Base-by-base conservation (phyloP, 2,888 invertebrate species). In the Rhaphigaster nebulosa region DNA sequence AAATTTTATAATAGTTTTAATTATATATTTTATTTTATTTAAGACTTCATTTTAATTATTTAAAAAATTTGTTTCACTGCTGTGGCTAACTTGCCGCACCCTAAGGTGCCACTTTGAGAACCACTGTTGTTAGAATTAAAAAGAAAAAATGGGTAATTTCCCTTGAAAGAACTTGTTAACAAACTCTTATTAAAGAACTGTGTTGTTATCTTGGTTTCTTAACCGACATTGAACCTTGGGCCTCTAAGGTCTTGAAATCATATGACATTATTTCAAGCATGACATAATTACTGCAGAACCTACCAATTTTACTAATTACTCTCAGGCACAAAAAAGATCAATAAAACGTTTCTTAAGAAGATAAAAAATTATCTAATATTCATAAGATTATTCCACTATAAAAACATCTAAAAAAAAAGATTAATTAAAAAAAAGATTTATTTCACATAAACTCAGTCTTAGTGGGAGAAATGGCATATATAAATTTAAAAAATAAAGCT, bases 171-270 rank as follows among this genome's bases (percentile, higher is more conserved):
- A 76, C 18, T 76, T 38, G 2, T 76, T 15, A 34, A 76, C 13
- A 70, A 34, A 38, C 70, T 5, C 70, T 76, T 76, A 76, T 76
- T 76, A 38, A 76, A 45, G 45, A 84, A 13, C 18, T 13, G 12
- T 80, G 80, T 41, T n/a, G 26, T 41, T 76, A n/a, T 45, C 15
- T 84, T 84, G 45, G n/a, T 45, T 84, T 50, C 23, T 84, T 84
- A 84, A 84, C 84, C 18, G n/a, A 84, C 84, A n/a, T 84, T n/a
- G n/a, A 84, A 84, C 41, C 80, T 26, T 84, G n/a, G 41, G 26
- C 50, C n/a, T 45, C n/a, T 50, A 45, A 80, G 80, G 80, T 41
- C 80, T 80, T 80, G 23, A 80, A 84, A 84, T 84, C 84, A 84
- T 84, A 84, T 41, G 84, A 45, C 84, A 84, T 84, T 84, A 84